Base-by-base conservation (phyloP, 2,113 vertebrate species). In the Hippolais icterina region DNA sequence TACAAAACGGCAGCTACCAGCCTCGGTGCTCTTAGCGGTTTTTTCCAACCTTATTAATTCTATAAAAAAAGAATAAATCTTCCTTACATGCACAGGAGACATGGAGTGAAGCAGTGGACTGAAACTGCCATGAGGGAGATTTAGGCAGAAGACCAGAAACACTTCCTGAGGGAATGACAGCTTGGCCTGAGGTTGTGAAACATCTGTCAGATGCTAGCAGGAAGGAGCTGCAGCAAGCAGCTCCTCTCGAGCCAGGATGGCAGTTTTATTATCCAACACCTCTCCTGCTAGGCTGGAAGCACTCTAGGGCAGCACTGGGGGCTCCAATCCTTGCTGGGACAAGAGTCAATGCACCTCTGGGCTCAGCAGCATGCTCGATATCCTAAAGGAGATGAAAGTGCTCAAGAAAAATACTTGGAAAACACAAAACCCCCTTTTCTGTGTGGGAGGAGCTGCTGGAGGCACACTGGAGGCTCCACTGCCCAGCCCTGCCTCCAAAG, bases 301-400 rank as follows among this genome's bases (percentile, higher is more conserved):
- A 14, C 42, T 66, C 42, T 6, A 74, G 49, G 42, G 50, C 49
- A 86, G 64, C 47, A 66, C 23, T 12, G 3, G 5, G n/a, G 24
- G 41, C 20, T 50, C 49, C 3, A 5, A 0, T 53, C n/a, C n/a
- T 63, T 22, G 18, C 29, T 37, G 57, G 52, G 31, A 65, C 33
- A 65, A 46, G 33, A 91, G 41, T 41, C 37, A 44, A 20, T 2
- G 2, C 44, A 35, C 28, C 50, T 60, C 33, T 37, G 11, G 18
- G n/a, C 14, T 35, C 0, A 3, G 60, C 46, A 65, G 71, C 61
- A n/a, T 1, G 0, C 46, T 42, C 2, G 0, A 3, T 44, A 44
- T 25, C 44, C 44, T 39, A 72, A 59, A 68, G 39, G 42, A 72
- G 44, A 63, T 23, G 3, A 20, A 71, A 80, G 8, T 4, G 6